phyloP scores from a whole-genome alignment of 2,888 invertebrate genomes.

The Quadriops clusia region DNA sequence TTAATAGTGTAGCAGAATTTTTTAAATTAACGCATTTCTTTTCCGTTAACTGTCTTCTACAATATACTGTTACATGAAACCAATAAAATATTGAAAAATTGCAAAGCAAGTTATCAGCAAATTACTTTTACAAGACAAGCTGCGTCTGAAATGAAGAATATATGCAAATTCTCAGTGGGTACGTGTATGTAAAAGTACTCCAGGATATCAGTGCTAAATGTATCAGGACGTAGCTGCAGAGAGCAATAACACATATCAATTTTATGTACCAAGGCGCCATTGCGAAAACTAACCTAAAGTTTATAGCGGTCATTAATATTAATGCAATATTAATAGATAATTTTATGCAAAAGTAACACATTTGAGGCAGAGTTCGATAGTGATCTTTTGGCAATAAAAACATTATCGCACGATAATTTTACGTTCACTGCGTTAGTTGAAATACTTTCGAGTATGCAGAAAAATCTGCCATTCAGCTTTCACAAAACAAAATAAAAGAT shows the following conservation, averaged over 20 bases:
- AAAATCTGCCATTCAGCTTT: conserved; percentile 17
- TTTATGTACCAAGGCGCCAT: conserved; percentile 10
- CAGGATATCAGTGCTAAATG: too few species aligned
- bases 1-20: too few species aligned
- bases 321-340: conserved; percentile 15
- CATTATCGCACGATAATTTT: conserved; percentile 15
- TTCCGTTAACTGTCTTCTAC: too few species aligned
- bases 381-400: conserved; percentile 19
- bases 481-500: conserved; percentile 21
- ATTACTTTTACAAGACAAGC: too few species aligned
- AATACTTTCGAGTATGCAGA: conserved; percentile 18
- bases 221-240: too few species aligned
- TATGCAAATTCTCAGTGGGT: too few species aligned
- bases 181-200: too few species aligned
- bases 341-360: conserved; percentile 13
- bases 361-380: conserved; percentile 12
- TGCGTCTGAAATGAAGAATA: too few species aligned
- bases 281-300: conserved; percentile 11
- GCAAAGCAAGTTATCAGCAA: too few species aligned
- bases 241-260: conserved; percentile 6
- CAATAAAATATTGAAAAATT: too few species aligned
- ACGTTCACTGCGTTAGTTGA: conserved; percentile 17
- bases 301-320: conserved; percentile 17
- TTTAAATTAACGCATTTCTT: too few species aligned
- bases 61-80: too few species aligned